Conservation (phyloP, 2,113 vertebrate species). For the Xyrauchen texanus region DNA sequence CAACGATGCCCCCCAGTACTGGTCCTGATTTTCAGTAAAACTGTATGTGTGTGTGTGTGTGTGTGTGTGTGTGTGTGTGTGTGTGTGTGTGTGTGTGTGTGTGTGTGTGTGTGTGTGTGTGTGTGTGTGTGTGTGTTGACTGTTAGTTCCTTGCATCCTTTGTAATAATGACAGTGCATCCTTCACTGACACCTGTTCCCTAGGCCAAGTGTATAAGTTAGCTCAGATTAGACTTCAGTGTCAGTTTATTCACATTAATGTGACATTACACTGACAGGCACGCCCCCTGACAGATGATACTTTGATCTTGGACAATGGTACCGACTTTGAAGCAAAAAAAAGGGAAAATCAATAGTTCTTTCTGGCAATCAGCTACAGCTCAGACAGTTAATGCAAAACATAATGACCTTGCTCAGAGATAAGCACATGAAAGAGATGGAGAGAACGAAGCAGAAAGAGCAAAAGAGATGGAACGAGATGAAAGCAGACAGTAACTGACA, state of each 20-base stretch:
- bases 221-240: constrained; percentile 5
- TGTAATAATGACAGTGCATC: neutral
- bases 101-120: no score
- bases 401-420: constrained; percentile 58
- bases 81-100: no score
- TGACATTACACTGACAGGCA: constrained; percentile 11
- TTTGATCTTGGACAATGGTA: constrained; percentile 18
- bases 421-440: constrained; percentile 24
- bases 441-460: constrained; percentile 16
- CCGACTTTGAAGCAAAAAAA: neutral
- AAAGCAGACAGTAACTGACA: constrained; percentile 32
- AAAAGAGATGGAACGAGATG: constrained; percentile 22
- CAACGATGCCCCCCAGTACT: no score
- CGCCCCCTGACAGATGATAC: constrained; percentile 26
- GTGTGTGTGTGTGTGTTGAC: no score
- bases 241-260: constrained; percentile 23
- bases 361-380: constrained; percentile 51
- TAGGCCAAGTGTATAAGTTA: constrained; percentile 15
- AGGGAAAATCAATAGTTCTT: constrained; percentile 50
- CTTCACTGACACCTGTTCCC: constrained; percentile 15
- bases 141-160: no score
- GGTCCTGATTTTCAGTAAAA: no score
- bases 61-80: no score
- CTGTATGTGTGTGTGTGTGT: no score
- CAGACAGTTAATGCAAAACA: constrained; percentile 55